phyloP scores from a whole-genome alignment of 2,888 invertebrate species.

The Aphodius sticticus region DNA sequence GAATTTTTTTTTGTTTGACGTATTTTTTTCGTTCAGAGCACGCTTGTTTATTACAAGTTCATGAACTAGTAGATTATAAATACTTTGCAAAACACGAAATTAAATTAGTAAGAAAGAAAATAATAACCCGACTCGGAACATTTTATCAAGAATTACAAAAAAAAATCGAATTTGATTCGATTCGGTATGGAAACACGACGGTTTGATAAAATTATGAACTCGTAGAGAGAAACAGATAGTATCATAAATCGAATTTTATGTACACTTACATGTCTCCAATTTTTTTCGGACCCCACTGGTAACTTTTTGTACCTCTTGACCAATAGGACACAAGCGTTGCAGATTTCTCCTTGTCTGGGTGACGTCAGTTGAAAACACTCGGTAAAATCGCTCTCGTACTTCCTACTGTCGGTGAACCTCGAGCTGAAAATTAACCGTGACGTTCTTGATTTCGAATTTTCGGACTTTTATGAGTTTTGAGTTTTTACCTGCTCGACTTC shows the following conservation, averaged over 20 bases:
- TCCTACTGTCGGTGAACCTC: slow-evolving; percentile 83
- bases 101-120: not conserved
- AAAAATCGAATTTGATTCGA: not conserved
- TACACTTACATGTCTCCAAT: slow-evolving; percentile 79
- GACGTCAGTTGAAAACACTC: slow-evolving; percentile 79
- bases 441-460: slow-evolving; percentile 7
- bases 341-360: slow-evolving; percentile 82
- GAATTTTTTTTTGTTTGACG: not conserved
- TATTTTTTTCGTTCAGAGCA: not conserved
- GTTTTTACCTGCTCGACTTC: slow-evolving; percentile 78
- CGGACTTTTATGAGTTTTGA: slow-evolving; percentile 29
- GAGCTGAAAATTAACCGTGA: slow-evolving; percentile 65
- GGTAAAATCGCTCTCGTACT: slow-evolving; percentile 83
- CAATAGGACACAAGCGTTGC: slow-evolving; percentile 85
- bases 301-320: slow-evolving; percentile 84
- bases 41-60: not conserved
- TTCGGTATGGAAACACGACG: not conserved
- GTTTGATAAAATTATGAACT: no score
- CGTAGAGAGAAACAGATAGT: no score
- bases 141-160: no score
- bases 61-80: not conserved
- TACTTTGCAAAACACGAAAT: not conserved
- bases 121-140: not conserved
- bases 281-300: slow-evolving; percentile 73
- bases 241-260: not conserved